Conservation (phyloP, 2,113 vertebrate genomes). For the Seriola dumerili region DNA sequence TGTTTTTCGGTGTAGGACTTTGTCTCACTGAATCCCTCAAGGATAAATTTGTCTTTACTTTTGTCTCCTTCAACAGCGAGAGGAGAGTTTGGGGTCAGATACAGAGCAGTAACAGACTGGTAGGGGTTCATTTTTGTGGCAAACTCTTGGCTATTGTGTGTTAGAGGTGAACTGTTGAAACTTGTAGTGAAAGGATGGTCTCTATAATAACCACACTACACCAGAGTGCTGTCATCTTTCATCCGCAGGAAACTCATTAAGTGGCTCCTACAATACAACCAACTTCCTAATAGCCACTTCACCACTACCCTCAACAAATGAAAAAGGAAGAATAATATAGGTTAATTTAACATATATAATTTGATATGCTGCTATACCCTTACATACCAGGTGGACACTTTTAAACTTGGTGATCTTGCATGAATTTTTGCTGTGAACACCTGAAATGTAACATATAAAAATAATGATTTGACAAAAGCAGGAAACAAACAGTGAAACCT, state of each 20-base stretch:
- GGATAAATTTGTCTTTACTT: constrained; percentile 41
- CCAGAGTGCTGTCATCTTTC: constrained; percentile 18
- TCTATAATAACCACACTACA: not conserved
- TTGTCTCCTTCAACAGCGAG: not conserved
- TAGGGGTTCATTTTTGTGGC: not conserved
- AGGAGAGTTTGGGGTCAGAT: not conserved
- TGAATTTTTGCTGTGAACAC: not conserved
- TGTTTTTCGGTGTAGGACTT: not conserved
- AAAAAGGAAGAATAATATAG: not conserved
- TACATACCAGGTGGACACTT: not conserved
- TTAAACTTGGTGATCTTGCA: not conserved
- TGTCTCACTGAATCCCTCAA: constrained; percentile 12
- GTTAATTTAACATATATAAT: not conserved
- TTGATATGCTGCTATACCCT: not conserved
- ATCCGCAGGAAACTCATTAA: constrained; percentile 18
- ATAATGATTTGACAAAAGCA: not conserved
- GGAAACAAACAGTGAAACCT: not conserved
- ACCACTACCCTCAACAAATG: not conserved
- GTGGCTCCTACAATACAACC: not conserved
- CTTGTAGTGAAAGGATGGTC: constrained; percentile 1
- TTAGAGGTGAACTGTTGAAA: constrained; percentile 2
- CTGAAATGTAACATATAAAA: not conserved
- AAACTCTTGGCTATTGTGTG: not conserved
- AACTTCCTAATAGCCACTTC: not conserved
- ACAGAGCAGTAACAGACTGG: not conserved